A percentile compares a stretch with the other conserved stretches of the same genome.
Evolutionary conservation across 2,888 invertebrate genomes (phyloP).

Genomic region (Stenodera caucasica): DNA sequence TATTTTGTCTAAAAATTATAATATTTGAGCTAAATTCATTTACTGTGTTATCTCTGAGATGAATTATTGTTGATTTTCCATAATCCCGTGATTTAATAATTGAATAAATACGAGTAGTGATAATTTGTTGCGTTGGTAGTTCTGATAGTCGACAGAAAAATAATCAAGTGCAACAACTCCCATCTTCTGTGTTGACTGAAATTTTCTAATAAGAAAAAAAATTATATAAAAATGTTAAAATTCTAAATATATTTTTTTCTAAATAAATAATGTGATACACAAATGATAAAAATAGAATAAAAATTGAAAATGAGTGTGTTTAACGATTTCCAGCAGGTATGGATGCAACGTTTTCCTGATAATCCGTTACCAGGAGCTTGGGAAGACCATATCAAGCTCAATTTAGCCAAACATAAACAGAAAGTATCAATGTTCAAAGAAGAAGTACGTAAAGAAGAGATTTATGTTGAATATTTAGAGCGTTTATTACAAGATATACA

Average conservation of each 20-base stretch:
- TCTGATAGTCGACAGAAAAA: conserved; percentile 9
- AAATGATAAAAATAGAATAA: background rate
- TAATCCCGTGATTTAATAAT: no score
- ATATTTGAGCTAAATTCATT: no score
- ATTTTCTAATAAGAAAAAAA: background rate
- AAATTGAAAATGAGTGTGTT: conserved; percentile 76
- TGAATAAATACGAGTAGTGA: background rate
- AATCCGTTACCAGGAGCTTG: conserved; percentile 88
- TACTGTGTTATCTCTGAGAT: no score
- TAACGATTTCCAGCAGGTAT: conserved; percentile 88
- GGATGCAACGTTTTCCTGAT: conserved; percentile 89
- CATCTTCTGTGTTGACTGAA: conserved; percentile 8
- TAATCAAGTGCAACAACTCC: conserved; percentile 18
- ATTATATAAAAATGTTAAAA: background rate
- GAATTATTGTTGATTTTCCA: no score
- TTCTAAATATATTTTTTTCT: background rate
- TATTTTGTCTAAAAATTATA: no score
- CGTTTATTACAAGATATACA: conserved; percentile 83
- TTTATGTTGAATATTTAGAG: conserved; percentile 88
- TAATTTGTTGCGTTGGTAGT: conserved; percentile 11
- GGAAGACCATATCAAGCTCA: conserved; percentile 91
- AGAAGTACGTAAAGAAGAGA: conserved; percentile 87
- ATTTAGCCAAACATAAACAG: conserved; percentile 85
- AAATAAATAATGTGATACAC: conserved; percentile 19
- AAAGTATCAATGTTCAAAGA: conserved; percentile 80